Evolutionary conservation across 2,797 vertebrate genomes (phyloP).

Genomic region (Phrynocephalus forsythii): DNA sequence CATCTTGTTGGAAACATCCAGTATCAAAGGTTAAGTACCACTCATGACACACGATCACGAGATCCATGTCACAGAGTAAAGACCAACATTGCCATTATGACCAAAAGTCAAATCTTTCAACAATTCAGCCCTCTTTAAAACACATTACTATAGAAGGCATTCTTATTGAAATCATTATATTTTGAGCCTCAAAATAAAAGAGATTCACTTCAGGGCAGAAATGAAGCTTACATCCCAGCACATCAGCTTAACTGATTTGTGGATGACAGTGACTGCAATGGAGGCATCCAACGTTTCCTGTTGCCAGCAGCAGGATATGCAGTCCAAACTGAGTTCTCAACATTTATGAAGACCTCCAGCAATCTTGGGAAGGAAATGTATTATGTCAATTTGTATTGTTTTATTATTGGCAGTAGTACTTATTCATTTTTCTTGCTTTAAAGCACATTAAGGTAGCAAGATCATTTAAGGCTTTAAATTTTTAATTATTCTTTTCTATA

Average conservation of each 20-base stretch:
- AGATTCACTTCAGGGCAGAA: not conserved
- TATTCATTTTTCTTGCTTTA: slow-evolving; percentile 73
- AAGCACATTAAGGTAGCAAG: slow-evolving; percentile 73
- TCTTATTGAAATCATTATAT: not conserved
- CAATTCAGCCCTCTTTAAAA: slow-evolving; percentile 2
- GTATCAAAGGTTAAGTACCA: not conserved
- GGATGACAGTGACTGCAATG: slow-evolving; percentile 48
- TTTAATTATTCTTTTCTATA: slow-evolving; percentile 53
- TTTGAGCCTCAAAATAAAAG: not conserved
- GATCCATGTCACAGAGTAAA: not conserved
- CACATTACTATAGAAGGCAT: not conserved
- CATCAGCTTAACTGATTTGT: not conserved
- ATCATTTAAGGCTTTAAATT: slow-evolving; percentile 65
- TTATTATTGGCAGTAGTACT: slow-evolving; percentile 76
- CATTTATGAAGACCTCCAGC: slow-evolving; percentile 69
- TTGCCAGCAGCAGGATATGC: slow-evolving; percentile 55
- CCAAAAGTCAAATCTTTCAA: not conserved
- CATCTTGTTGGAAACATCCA: not conserved
- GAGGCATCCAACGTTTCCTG: slow-evolving; percentile 46
- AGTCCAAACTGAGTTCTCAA: slow-evolving; percentile 59
- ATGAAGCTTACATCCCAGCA: not conserved
- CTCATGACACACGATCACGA: not conserved
- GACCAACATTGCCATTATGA: not conserved
- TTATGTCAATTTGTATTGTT: slow-evolving; percentile 62
- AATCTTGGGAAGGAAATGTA: slow-evolving; percentile 67